phyloP scores from a whole-genome alignment of 2,888 invertebrate species.

The Cephus pulcher region DNA sequence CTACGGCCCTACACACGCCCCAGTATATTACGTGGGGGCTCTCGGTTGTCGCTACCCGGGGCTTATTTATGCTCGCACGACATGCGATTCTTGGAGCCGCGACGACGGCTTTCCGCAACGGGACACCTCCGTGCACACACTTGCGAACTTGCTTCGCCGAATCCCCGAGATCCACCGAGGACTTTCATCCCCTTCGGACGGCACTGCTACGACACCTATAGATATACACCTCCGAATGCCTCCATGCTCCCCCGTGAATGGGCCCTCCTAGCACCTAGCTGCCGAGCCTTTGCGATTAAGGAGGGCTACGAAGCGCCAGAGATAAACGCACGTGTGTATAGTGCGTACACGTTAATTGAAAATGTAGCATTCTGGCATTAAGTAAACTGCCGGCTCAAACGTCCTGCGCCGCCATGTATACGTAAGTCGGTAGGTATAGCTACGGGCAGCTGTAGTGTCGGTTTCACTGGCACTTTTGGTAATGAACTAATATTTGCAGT shows the following conservation, averaged over 20 bases:
- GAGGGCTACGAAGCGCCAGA: no score
- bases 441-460: conserved; percentile 3
- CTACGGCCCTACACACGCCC: conserved; percentile 48
- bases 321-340: no score
- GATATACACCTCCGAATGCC: no score
- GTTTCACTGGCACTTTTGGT: conserved; percentile 62
- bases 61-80: conserved; percentile 50
- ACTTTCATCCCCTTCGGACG: no score
- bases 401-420: conserved; percentile 27
- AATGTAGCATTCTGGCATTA: conserved; percentile 29
- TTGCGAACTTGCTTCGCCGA: no score
- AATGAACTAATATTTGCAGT: conserved; percentile 67
- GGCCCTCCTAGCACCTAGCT: no score
- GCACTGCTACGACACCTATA: no score
- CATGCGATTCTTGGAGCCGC: conserved; percentile 45
- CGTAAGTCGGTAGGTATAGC: no score
- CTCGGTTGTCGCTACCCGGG: conserved; percentile 24
- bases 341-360: not conserved
- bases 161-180: no score
- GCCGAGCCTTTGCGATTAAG: no score
- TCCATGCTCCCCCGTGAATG: no score
- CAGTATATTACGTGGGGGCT: conserved; percentile 53
- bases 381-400: conserved; percentile 49
- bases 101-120: not conserved
- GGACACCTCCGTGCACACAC: no score